A percentile compares a stretch with the other conserved stretches of the same genome.
These are phyloP conservation scores for Festucalex cinctus DNA, from an alignment of 2,113 vertebrate species.

Conservation along the genomic window DNA sequence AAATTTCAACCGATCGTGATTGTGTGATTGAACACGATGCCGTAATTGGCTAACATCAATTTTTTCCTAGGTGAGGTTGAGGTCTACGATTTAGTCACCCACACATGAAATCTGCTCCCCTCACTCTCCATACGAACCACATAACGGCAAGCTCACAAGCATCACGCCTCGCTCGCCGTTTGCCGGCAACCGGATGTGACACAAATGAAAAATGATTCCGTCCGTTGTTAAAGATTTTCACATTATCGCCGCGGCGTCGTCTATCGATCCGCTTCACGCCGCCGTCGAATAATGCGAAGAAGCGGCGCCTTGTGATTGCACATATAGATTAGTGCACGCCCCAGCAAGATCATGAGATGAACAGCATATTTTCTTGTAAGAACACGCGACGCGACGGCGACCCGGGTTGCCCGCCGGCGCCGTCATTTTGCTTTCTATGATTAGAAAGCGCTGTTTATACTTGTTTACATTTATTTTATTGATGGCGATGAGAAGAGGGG, in stretches of 20 bases:
- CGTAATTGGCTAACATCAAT: no score
- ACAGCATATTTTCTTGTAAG: slow-evolving; percentile 67
- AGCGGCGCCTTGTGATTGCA: slow-evolving; percentile 42
- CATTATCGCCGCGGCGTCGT: slow-evolving; percentile 30
- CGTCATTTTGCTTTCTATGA: slow-evolving; percentile 66
- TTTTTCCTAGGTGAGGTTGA: no score
- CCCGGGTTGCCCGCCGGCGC: slow-evolving; percentile 42
- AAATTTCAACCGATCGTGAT: no score
- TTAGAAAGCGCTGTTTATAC: slow-evolving; percentile 59
- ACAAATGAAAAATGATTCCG: slow-evolving; percentile 9
- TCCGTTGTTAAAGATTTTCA: slow-evolving; percentile 34
- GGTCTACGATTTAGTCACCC: no score
- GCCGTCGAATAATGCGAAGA: slow-evolving; percentile 50
- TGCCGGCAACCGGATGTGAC: slow-evolving; percentile 2
- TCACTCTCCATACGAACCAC: slow-evolving; percentile 54
- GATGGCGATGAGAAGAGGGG: slow-evolving; percentile 47
- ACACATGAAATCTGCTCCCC: slow-evolving; percentile 50
- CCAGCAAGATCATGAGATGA: slow-evolving; percentile 51
- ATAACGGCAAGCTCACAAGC: slow-evolving; percentile 25
- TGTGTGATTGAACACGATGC: no score
- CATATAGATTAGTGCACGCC: slow-evolving; percentile 66
- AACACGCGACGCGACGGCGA: slow-evolving; percentile 60
- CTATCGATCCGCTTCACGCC: slow-evolving; percentile 59
- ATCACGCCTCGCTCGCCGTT: not conserved
- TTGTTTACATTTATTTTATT: slow-evolving; percentile 65